Conservation (phyloP, 2,113 vertebrate genomes). For the Pomatorhinus ruficollis region DNA sequence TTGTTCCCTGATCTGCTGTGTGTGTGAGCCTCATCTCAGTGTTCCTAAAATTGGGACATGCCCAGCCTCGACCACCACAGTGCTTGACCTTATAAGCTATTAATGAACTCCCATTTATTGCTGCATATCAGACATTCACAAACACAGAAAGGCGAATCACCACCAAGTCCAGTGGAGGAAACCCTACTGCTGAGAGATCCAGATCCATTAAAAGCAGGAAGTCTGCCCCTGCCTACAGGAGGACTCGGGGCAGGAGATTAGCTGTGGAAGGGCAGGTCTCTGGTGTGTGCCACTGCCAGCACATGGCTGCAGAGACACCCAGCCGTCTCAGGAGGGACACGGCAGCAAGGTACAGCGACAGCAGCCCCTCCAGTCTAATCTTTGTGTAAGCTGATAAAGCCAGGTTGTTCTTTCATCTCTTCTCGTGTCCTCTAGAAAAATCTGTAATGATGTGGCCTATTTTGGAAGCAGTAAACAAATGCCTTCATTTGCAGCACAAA, state of each 20-base stretch:
- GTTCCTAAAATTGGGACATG: no score
- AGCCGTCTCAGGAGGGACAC: rapidly evolving
- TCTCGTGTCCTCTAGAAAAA: neutral
- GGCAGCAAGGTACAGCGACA: neutral
- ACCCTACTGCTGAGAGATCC: neutral
- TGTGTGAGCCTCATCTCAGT: no score
- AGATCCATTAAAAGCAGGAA: neutral
- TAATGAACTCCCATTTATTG: neutral
- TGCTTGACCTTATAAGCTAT: neutral
- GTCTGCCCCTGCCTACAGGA: neutral
- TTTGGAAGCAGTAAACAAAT: neutral
- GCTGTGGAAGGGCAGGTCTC: neutral
- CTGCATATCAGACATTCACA: neutral
- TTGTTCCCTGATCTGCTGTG: no score
- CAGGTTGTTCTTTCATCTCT: neutral
- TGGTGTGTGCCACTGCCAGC: neutral
- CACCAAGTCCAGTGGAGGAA: neutral
- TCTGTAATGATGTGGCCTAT: neutral
- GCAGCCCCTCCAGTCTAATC: neutral
- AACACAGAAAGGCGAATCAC: neutral
- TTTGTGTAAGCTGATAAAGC: neutral
- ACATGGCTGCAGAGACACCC: rapidly evolving
- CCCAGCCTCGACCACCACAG: no score
- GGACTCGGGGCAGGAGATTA: neutral
- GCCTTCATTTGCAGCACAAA: neutral